Base-by-base conservation (phyloP, 2,113 vertebrate species). In the Sphaerodactylus townsendi region DNA sequence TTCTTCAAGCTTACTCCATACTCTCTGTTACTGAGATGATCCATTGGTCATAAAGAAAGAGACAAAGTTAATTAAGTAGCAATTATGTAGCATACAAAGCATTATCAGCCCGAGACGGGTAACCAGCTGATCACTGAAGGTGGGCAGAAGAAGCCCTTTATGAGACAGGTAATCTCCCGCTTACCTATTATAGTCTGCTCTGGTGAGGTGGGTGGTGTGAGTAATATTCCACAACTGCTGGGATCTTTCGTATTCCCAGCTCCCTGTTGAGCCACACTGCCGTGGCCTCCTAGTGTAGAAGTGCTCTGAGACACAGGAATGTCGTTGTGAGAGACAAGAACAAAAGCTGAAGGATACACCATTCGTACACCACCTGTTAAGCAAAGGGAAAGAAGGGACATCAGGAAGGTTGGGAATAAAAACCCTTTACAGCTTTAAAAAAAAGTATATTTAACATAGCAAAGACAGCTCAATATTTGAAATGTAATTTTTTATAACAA, bases 301-400 rank as follows among this genome's bases (percentile, higher is more conserved):
- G 96, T 85, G 64, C 89, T 97, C 93, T 97, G 97, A 93, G 98
- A 96, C 91, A 97, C 89, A 0, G 98, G 98, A 77, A 99, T 95
- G 92, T 99, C 98, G 77, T 97, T 97, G 94, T 99, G 98, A 92
- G 98, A 97, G 89, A 99, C 97, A 90, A 99, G 96, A 93, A 99
- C 98, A 88, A 99, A 98, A 90, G 98, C 97, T 90, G 98, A 97
- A 86, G 98, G 98, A 91, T 99, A 99, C 82, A 99, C 98, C 98
- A 99, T 98, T 88, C 98, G 97, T 44, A 99, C 98, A 21, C 98
- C 98, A 92, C 98, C 98, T 99, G 77, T 44, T 71, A 80, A 71
- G 48, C 90, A 59, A 41, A 19, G 65, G 37, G 37, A 84, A 81
- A 77, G 14, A 65, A 82, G 64, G 10, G 35, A 68, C 28, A 44